phyloP scores from a whole-genome alignment of 2,888 invertebrate species.

The Julus scanicus region DNA sequence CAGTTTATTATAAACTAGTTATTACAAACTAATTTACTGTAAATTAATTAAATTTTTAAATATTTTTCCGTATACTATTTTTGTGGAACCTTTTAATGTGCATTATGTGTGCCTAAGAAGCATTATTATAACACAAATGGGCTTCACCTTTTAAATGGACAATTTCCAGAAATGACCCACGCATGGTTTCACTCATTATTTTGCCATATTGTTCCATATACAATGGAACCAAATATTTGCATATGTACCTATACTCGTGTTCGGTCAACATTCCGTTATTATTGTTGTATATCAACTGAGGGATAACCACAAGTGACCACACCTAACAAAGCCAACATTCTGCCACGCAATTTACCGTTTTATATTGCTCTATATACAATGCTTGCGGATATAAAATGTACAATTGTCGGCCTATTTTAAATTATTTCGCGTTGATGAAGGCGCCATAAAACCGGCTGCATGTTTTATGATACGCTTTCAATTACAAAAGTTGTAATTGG shows the following conservation, averaged over 20 bases:
- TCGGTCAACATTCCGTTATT: conserved; percentile 34
- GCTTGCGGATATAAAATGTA: background rate
- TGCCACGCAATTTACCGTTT: conserved; percentile 8
- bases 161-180: background rate
- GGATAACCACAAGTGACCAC: conserved; percentile 5
- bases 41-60: no score
- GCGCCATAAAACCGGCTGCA: conserved; percentile 40
- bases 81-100: background rate
- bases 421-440: conserved; percentile 44
- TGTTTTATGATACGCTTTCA: conserved; percentile 28
- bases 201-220: background rate
- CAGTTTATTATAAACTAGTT: no score
- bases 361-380: conserved; percentile 3
- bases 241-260: background rate
- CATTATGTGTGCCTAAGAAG: background rate
- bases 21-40: no score
- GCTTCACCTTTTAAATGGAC: background rate
- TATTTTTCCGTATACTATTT: background rate
- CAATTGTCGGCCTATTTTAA: conserved; percentile 29
- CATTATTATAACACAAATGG: background rate
- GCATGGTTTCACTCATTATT: background rate
- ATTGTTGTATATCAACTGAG: background rate
- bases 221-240: background rate
- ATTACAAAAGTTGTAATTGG: conserved; percentile 42
- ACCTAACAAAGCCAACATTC: conserved; percentile 19